Conservation (phyloP, 2,888 invertebrate genomes). For the Cyrtodaria siliqua region DNA sequence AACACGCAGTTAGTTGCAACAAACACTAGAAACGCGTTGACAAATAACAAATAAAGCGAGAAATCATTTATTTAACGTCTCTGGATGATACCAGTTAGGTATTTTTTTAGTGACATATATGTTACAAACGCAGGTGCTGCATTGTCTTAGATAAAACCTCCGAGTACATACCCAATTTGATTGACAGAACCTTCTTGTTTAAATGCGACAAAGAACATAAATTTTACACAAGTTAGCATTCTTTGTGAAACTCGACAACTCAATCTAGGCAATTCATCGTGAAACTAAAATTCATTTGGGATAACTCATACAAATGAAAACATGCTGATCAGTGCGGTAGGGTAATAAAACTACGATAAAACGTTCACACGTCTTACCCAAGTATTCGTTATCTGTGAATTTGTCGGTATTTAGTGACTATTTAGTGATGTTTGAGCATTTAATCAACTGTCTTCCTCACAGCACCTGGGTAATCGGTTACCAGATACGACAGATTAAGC, state of each 20-base stretch:
- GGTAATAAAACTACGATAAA: slow-evolving; percentile 28
- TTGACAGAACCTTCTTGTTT: slow-evolving; percentile 27
- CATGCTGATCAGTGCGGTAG: slow-evolving; percentile 11
- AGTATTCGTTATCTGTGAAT: slow-evolving; percentile 26
- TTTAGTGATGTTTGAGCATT: slow-evolving; percentile 45
- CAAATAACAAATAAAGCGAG: too few species aligned
- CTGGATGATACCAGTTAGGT: too few species aligned
- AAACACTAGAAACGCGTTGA: too few species aligned
- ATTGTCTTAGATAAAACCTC: too few species aligned
- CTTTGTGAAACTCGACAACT: slow-evolving; percentile 39
- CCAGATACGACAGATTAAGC: slow-evolving; percentile 14
- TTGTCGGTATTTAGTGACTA: slow-evolving; percentile 35
- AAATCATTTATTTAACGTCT: too few species aligned
- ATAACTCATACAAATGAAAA: slow-evolving; percentile 10
- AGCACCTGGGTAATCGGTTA: slow-evolving; percentile 37
- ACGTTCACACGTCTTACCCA: neutral
- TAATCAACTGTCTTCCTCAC: slow-evolving; percentile 19
- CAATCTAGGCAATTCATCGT: slow-evolving; percentile 25
- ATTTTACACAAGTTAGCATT: slow-evolving; percentile 55
- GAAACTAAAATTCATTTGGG: slow-evolving; percentile 3
- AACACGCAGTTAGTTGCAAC: too few species aligned
- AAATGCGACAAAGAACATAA: slow-evolving; percentile 40
- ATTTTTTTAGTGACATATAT: too few species aligned
- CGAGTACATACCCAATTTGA: too few species aligned
- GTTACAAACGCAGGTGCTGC: too few species aligned